A percentile compares a stretch with the other conserved stretches of the same genome.
phyloP scores from a whole-genome alignment of 2,888 invertebrate species.

The Cremastinae sp. region DNA sequence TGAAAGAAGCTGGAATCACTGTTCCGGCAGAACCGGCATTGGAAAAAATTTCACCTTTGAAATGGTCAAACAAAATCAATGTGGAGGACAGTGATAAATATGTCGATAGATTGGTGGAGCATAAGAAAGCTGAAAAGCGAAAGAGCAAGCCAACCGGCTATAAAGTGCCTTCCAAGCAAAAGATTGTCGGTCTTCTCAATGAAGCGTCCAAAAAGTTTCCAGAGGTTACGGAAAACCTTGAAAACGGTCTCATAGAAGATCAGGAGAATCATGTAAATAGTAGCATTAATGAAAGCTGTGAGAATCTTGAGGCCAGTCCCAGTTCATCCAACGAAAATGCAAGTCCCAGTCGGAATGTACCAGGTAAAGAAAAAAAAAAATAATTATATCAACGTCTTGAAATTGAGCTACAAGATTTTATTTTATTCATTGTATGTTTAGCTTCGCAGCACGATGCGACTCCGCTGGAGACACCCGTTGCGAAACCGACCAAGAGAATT shows the following conservation, averaged over 20 bases:
- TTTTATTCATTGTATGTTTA: background rate
- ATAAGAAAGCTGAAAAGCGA: conserved; percentile 71
- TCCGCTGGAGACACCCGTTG: conserved; percentile 36
- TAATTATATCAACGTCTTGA: background rate
- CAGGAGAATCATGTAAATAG: conserved; percentile 77
- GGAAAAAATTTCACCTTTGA: conserved; percentile 78
- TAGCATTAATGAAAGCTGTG: conserved; percentile 66
- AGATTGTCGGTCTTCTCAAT: conserved; percentile 60
- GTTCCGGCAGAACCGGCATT: conserved; percentile 78
- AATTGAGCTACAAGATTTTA: background rate
- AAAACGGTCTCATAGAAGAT: conserved; percentile 73
- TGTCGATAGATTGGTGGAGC: conserved; percentile 69
- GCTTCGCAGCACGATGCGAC: conserved; percentile 26
- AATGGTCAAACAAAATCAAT: conserved; percentile 79
- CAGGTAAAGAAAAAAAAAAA: background rate
- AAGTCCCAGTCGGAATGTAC: conserved; percentile 16
- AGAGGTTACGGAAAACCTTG: conserved; percentile 59
- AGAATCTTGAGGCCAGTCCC: conserved; percentile 26
- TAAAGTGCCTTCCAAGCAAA: conserved; percentile 73
- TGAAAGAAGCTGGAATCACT: conserved; percentile 77
- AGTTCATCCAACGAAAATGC: conserved; percentile 31
- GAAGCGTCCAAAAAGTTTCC: conserved; percentile 64
- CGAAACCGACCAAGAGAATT: conserved; percentile 64
- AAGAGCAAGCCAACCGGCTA: conserved; percentile 67
- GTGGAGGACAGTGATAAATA: conserved; percentile 73